Base-by-base conservation (phyloP, 2,113 vertebrate species). In the Apistogramma diplotaenia region DNA sequence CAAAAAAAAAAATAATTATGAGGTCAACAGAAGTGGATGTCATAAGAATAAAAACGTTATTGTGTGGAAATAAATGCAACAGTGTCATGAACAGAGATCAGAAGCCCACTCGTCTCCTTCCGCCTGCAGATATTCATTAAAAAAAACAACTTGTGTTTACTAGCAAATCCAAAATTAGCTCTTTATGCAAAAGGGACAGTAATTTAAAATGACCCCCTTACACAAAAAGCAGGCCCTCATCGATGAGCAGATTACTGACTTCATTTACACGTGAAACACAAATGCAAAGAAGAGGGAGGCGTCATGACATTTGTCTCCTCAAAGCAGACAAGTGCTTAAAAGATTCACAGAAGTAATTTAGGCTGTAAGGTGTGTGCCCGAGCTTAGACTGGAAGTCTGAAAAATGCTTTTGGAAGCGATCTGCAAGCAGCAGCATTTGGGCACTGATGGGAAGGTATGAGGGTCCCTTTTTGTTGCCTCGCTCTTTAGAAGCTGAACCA, bases 91-190 rank as follows among this genome's bases (percentile, higher is more conserved):
- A 67, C 62, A 67, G 3, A 27, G 62, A 46, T 12, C 62, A 46
- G 46, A 27, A 46, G 40, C 40, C 23, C 33, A 54, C 6, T 70
- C 2, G 1, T 74, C 21, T 54, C 16, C 9, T 46, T 56, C 15
- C 53, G 15, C 46, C 46, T 31, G 29, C 58, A 61, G 40, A 27
- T 46, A 46, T 67, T 27, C 15, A 46, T 67, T n/a, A 1, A 0
- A 18, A 43, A 43, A 11, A 1, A 27, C 21, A 15, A 60, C 25
- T 21, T 27, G 4, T 4, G 7, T 46, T 5, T 46, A 65, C 25
- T 56, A 55, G 74, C 40, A 85, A 58, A 74, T 76, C 51, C 61
- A 76, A 49, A 23, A 4, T 23, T 77, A 74, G 71, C 46, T 73
- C 15, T 43, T 77, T 35, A 55, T 79, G 40, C 57, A 35, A 25